Conservation (phyloP, 2,797 vertebrate genomes). For the Myotis findleyi region DNA sequence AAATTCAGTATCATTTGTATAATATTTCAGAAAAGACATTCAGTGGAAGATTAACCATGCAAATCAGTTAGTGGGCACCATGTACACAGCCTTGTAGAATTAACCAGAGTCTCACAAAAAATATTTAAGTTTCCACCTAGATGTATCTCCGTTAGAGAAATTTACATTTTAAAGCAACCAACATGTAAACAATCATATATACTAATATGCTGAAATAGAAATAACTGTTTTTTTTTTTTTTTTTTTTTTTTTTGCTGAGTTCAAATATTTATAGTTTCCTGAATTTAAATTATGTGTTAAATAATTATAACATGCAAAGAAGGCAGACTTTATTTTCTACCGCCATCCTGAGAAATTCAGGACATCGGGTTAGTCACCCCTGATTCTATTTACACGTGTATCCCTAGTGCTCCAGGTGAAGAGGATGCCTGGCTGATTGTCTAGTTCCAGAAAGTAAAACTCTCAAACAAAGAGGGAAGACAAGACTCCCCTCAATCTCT, state of each 20-base stretch:
- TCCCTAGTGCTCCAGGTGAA: neutral
- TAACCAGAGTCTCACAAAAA: neutral
- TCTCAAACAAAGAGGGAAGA: neutral
- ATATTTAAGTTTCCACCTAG: neutral
- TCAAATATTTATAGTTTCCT: neutral
- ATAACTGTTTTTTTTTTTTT: neutral
- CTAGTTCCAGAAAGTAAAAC: neutral
- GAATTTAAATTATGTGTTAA: neutral
- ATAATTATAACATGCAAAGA: neutral
- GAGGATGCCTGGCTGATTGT: neutral
- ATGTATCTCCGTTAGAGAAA: neutral
- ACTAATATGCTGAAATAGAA: neutral
- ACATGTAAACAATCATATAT: neutral
- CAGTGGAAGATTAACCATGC: neutral
- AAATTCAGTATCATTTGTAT: neutral
- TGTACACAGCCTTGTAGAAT: neutral
- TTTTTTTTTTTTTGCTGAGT: neutral
- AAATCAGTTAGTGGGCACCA: neutral
- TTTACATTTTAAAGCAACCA: constrained; percentile 11
- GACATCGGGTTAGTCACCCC: neutral
- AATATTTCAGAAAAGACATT: constrained; percentile 46
- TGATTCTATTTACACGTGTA: neutral
- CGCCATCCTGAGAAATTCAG: neutral
- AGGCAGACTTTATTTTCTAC: neutral
- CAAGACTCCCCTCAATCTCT: neutral